Conservation (phyloP, 2,888 invertebrate genomes). For the Microchrysa polita region DNA sequence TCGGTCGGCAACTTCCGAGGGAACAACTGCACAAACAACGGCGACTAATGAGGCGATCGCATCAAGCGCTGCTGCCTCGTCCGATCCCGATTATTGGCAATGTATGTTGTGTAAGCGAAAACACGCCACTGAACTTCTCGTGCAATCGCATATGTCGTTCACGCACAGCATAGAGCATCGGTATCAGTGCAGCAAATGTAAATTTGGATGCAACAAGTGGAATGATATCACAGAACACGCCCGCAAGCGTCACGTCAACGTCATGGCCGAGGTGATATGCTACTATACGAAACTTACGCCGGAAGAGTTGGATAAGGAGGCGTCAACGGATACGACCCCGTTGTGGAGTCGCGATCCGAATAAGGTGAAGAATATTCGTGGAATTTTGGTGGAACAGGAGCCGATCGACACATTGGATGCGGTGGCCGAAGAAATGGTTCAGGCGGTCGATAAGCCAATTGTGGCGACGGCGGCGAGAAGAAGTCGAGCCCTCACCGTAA, state of each 20-base stretch:
- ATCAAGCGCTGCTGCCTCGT: neutral
- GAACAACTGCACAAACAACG: neutral
- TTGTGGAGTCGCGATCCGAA: constrained; percentile 70
- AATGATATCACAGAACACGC: constrained; percentile 72
- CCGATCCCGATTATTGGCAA: constrained; percentile 49
- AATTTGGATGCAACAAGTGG: constrained; percentile 68
- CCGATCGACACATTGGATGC: neutral
- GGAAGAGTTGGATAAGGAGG: neutral
- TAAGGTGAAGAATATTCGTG: constrained; percentile 69
- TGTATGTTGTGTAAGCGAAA: constrained; percentile 55
- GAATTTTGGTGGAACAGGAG: constrained; percentile 67
- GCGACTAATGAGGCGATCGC: neutral
- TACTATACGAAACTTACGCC: constrained; percentile 37
- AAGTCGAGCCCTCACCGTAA: neutral
- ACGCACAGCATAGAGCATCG: constrained; percentile 74
- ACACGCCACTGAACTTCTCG: constrained; percentile 50
- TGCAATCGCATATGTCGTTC: constrained; percentile 51
- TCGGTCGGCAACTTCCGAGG: neutral
- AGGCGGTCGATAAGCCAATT: neutral
- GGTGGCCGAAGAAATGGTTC: no score
- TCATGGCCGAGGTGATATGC: constrained; percentile 50
- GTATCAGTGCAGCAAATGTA: constrained; percentile 77
- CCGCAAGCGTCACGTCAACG: constrained; percentile 67
- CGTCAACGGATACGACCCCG: constrained; percentile 61
- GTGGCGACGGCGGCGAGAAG: constrained; percentile 46